Base-by-base conservation (phyloP, 1,140 invertebrate species). In the Camponotus vicinus region DNA sequence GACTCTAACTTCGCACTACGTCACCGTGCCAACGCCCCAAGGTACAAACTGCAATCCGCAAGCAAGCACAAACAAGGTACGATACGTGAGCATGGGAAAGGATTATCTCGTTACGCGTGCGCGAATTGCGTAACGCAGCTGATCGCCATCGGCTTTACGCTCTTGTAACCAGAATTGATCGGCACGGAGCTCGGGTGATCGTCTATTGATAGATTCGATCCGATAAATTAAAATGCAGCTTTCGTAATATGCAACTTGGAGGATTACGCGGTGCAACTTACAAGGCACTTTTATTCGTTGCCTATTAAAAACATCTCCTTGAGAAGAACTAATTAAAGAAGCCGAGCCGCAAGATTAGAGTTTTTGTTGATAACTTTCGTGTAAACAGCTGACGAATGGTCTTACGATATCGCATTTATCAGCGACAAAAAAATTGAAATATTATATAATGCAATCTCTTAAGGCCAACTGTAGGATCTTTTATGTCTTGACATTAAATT, bases 101-200 rank as follows among this genome's bases (percentile, higher is more conserved):
- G 71, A 86, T 89, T 90, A 83, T 80, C 75, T 84, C 75, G 85
- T 90, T 89, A 89, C 34, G 21, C 32, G 15, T 52, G 49, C 49
- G 34, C 73, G 18, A 83, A 78, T 89, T 87, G 59, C 87, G 88
- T 89, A 89, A 89, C 87, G 61, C 64, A 66, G 84, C 64, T 86
- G 86, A 89, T 89, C 87, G 87, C 27, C 59, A 78, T 59, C 61
- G 69, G 82, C 82, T 80, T 86, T 88, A 57, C 69, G 86, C 71
- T 71, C 57, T 86, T 89, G 89, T 78, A 86, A 89, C 77, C 66
- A 86, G 86, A 63, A 67, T 32, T 71, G 61, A 77, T 86, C 87
- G 71, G 71, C 66, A 73, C 37, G 52, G 32, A 89, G 84, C 52
- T 73, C 66, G 59, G 57, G 76, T 71, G 40, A 59, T 52, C 11